Evolutionary conservation across 2,888 invertebrate genomes (phyloP).

Genomic region (Sesia apiformis): DNA sequence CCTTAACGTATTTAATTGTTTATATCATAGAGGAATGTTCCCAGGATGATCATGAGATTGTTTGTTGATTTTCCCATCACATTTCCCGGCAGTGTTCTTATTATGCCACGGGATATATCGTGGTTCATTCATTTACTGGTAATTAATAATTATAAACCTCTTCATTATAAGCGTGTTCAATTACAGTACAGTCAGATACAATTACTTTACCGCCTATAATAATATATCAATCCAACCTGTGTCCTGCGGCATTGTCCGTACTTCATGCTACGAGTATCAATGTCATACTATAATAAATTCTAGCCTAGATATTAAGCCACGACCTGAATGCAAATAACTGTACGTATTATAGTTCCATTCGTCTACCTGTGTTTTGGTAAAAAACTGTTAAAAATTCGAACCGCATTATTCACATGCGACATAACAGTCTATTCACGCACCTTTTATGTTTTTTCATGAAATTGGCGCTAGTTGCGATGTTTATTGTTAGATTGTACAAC

Average conservation of each 20-base stretch:
- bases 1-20: conserved; percentile 43
- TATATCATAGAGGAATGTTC: conserved; percentile 49
- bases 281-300: background rate
- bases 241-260: background rate
- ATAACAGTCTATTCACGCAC: background rate
- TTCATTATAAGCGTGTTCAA: conserved; percentile 4
- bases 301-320: background rate
- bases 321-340: background rate
- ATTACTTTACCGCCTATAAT: background rate
- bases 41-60: conserved; percentile 38
- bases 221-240: background rate
- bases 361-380: background rate
- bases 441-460: too few species aligned
- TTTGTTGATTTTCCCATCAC: conserved; percentile 39
- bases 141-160: conserved; percentile 3
- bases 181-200: background rate
- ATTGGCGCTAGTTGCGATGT: too few species aligned
- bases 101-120: conserved; percentile 27
- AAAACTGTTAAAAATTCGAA: background rate
- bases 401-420: background rate
- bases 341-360: background rate
- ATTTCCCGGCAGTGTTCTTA: conserved; percentile 31
- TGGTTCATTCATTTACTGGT: background rate
- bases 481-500: too few species aligned
- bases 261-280: background rate